Evolutionary conservation across 35 echinoderm and acorn worm genomes (phyloP).

Genomic region (Apostichopus californicus): DNA sequence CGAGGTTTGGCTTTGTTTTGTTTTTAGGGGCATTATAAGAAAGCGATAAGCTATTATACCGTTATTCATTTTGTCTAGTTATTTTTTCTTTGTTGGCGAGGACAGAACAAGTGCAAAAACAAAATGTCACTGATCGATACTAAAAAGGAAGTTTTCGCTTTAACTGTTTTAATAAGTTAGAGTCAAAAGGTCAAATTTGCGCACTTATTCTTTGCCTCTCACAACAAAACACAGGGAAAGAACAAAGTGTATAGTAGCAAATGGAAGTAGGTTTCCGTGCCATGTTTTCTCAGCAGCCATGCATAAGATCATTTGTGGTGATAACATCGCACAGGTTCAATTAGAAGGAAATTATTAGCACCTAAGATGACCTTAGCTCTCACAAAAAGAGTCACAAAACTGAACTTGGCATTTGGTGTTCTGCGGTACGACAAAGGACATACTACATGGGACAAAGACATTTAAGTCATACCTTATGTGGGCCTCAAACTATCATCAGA

Average conservation of each 20-base stretch:
- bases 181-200: neutral
- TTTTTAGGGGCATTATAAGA: too few relatives aligned
- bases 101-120: too few relatives aligned
- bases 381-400: neutral
- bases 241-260: neutral
- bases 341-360: conserved; percentile 3
- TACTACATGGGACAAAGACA: neutral
- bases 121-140: too few relatives aligned
- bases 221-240: neutral
- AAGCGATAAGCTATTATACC: too few relatives aligned
- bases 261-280: neutral
- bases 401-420: neutral
- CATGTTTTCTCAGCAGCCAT: conserved; percentile 3
- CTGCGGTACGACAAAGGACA: neutral
- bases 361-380: conserved; percentile 4
- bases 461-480: too few relatives aligned
- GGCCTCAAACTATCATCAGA: too few relatives aligned
- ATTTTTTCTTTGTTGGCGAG: too few relatives aligned
- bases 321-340: conserved; percentile 1
- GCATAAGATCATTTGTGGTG: neutral
- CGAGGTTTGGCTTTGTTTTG: too few relatives aligned
- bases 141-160: too few relatives aligned
- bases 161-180: neutral
- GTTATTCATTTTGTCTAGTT: too few relatives aligned
- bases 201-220: neutral